phyloP scores from a whole-genome alignment of 1,140 invertebrate genomes.

The Nomia melanderi region DNA sequence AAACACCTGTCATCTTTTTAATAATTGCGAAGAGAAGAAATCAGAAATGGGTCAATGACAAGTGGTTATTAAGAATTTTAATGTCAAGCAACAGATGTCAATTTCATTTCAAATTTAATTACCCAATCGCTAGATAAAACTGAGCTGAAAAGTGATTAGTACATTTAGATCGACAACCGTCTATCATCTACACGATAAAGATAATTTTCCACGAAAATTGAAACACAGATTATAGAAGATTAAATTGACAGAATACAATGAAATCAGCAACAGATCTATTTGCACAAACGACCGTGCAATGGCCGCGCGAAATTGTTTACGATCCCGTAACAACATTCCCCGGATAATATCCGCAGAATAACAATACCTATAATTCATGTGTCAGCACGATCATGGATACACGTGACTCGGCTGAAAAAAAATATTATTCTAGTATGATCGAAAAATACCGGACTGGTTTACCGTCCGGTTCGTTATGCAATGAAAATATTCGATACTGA shows the following conservation, averaged over 20 bases:
- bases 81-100: too few relatives aligned
- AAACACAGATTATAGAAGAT: too few relatives aligned
- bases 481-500: constrained; percentile 16
- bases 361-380: background rate
- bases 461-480: constrained; percentile 17
- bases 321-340: background rate
- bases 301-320: background rate
- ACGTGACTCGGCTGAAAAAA: background rate
- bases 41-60: too few relatives aligned
- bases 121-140: too few relatives aligned
- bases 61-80: too few relatives aligned
- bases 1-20: too few relatives aligned
- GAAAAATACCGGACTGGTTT: constrained; percentile 21
- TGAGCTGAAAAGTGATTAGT: too few relatives aligned
- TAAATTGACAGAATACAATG: background rate
- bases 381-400: background rate
- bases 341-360: background rate
- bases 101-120: too few relatives aligned
- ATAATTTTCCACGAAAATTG: too few relatives aligned
- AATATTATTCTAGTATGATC: constrained; percentile 29
- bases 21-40: too few relatives aligned
- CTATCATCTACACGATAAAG: too few relatives aligned
- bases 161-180: too few relatives aligned
- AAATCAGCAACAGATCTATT: background rate
- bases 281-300: constrained; percentile 8